Evolutionary conservation across 2,888 invertebrate species (phyloP).

Genomic region (Athalia rosae): DNA sequence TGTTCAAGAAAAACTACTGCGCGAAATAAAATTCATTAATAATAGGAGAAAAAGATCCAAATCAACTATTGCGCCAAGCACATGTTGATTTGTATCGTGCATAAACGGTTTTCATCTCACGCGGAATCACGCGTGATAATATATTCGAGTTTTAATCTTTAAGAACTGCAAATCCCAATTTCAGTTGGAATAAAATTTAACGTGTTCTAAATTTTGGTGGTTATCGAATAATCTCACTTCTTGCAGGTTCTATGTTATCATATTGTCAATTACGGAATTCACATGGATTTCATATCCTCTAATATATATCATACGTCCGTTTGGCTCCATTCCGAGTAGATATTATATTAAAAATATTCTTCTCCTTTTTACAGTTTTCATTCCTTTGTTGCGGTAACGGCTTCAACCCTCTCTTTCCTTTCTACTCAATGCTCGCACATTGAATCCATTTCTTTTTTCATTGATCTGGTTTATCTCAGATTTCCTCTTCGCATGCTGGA

Average conservation of each 20-base stretch:
- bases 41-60: no score
- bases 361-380: neutral
- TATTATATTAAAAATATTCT: neutral
- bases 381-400: constrained; percentile 3
- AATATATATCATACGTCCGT: constrained; percentile 10
- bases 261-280: neutral
- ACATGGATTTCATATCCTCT: neutral
- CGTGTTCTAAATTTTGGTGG: no score
- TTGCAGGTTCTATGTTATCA: no score
- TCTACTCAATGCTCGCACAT: neutral
- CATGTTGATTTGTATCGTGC: no score
- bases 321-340: neutral
- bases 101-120: no score
- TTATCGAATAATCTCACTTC: neutral
- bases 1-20: no score
- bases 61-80: no score
- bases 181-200: no score
- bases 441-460: neutral
- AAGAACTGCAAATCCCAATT: no score
- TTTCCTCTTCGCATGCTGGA: neutral
- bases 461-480: neutral
- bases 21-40: no score
- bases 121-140: no score
- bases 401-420: neutral
- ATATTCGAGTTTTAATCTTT: no score